A percentile compares a stretch with the other conserved stretches of the same genome.
Evolutionary conservation across 2,113 vertebrate species (phyloP).

Genomic region (Scytalopus superciliaris): DNA sequence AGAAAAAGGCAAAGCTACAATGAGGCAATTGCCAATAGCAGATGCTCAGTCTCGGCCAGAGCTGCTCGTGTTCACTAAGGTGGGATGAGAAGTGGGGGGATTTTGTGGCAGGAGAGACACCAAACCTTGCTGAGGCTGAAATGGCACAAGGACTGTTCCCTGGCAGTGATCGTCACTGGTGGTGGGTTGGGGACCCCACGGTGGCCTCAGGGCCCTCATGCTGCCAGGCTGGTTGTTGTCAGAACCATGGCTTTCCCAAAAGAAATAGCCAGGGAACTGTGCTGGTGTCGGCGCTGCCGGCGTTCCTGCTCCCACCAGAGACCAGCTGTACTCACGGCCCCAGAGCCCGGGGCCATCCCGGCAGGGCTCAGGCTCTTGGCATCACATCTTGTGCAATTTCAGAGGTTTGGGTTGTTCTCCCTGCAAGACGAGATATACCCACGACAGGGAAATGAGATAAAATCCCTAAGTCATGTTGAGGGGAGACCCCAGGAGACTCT

Average conservation of each 20-base stretch:
- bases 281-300: neutral
- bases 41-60: constrained; percentile 68
- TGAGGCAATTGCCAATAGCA: constrained; percentile 77
- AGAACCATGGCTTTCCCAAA: neutral
- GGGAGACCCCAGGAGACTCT: constrained; percentile 51
- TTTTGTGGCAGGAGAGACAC: neutral
- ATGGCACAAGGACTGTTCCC: neutral
- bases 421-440: neutral
- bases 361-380: neutral
- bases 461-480: neutral
- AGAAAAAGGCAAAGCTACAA: constrained; percentile 81
- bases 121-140: neutral
- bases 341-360: neutral
- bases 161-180: neutral
- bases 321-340: neutral
- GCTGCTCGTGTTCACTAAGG: constrained; percentile 3
- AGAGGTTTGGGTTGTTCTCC: neutral
- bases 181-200: neutral
- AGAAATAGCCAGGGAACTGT: neutral
- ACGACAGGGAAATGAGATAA: neutral
- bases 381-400: neutral
- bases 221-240: neutral
- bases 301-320: neutral
- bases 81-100: neutral
- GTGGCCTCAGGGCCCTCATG: neutral